Base-by-base conservation (phyloP, 1,140 invertebrate species). In the Lepidurus arcticus region DNA sequence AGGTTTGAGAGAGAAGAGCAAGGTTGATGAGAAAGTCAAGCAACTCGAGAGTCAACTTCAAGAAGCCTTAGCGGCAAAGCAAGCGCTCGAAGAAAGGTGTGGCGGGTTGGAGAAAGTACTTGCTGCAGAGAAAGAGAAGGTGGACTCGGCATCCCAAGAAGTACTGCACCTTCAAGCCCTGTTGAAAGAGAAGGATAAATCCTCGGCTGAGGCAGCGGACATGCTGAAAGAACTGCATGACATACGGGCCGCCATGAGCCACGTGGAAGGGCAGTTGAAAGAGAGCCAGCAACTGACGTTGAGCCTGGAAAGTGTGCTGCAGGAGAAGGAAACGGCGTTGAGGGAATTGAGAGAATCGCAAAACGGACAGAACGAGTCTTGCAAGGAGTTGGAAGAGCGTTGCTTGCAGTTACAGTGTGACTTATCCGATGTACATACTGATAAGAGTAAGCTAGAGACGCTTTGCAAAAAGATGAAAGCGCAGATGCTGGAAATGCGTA, bases 401-500 rank as follows among this genome's bases (percentile, higher is more conserved):
- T 26, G 73, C 76, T 78, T 21, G 75, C 75, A 76, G 43, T 47
- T 76, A 10, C 42, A 76, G 75, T 44, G 44, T 24, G 43, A 76
- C 11, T 47, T 76, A 16, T 42, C 75, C 21, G 47, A 26, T 76
- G 43, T 76, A 21, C 75, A 42, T 34, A 76, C 24, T n/a, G 75
- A 76, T 45, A 75, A 75, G n/a, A 42, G 43, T 16, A 42, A 75
- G 74, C n/a, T 75, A 16, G 74, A 75, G 43, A 75, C 74, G 10
- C 44, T 76, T 10, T 44, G 21, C 26, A 76, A 80, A 77, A 81
- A 45, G 77, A 80, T 75, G 76, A 76, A 78, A 76, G 44, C 76
- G 44, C 80, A 78, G 9, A 44, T 83, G 44, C 43, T 82, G 53
- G 81, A 82, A 53, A 44, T 82, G 65, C 80, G 81, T 44, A 77